Evolutionary conservation across 1,140 invertebrate species (phyloP).

Genomic region (Orchesella cincta): DNA sequence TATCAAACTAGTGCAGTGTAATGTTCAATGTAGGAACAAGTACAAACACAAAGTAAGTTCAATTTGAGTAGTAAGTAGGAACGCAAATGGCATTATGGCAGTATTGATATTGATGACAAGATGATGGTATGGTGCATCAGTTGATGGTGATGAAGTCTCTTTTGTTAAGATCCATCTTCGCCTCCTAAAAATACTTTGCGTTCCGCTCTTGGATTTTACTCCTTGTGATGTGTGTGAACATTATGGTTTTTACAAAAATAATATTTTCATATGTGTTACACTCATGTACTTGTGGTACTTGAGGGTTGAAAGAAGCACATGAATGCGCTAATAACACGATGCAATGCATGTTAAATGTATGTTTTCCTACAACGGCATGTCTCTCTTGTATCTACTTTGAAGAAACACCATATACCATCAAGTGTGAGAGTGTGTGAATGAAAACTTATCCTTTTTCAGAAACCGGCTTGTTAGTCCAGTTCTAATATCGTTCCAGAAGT

Average conservation of each 20-base stretch:
- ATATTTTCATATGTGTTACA: too few relatives aligned
- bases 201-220: too few relatives aligned
- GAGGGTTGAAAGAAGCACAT: too few relatives aligned
- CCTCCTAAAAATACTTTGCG: too few relatives aligned
- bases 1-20: not conserved
- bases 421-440: slow-evolving; percentile 6
- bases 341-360: too few relatives aligned
- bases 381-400: not conserved
- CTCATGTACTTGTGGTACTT: too few relatives aligned
- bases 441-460: not conserved
- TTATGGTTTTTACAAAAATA: too few relatives aligned
- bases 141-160: not conserved
- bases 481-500: not conserved
- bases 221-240: not conserved
- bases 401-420: not conserved
- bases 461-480: slow-evolving; percentile 16
- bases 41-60: not conserved
- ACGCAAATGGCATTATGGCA: not conserved
- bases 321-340: too few relatives aligned
- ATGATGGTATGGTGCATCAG: not conserved
- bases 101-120: not conserved
- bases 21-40: not conserved
- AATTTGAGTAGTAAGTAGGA: not conserved
- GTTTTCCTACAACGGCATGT: not conserved
- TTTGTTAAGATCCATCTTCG: too few relatives aligned